These are phyloP conservation scores for Hylaeus volcanicus DNA, from an alignment of 1,140 invertebrate species.

Conservation along the genomic window DNA sequence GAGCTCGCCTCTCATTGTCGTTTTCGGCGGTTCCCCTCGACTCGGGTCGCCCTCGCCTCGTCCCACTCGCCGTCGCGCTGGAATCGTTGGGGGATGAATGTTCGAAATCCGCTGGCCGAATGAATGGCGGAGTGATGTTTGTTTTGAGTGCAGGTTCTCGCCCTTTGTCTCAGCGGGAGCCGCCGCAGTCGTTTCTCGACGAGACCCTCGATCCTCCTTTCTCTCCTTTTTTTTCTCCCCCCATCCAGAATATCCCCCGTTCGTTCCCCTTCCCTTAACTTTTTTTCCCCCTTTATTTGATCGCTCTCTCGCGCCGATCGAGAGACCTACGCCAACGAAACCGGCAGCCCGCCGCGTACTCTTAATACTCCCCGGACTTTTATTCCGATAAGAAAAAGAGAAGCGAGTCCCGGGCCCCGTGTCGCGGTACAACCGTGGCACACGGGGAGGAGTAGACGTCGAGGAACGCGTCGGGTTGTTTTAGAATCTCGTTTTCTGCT, in stretches of 20 bases:
- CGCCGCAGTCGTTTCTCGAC: slow-evolving; percentile 59
- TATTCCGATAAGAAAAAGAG: slow-evolving; percentile 42
- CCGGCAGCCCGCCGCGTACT: background rate
- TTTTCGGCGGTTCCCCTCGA: slow-evolving; percentile 33
- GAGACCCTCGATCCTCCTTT: background rate
- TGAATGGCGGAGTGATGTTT: slow-evolving; percentile 77
- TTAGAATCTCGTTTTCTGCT: slow-evolving; percentile 8
- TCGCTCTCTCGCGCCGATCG: slow-evolving; percentile 28
- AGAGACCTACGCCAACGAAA: slow-evolving; percentile 16
- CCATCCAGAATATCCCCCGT: background rate
- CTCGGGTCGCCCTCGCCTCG: slow-evolving; percentile 1
- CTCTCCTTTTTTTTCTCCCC: background rate
- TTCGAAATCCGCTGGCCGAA: slow-evolving; percentile 63
- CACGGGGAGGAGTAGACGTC: background rate
- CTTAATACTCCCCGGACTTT: slow-evolving; percentile 9
- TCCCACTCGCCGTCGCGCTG: background rate
- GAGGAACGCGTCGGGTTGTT: background rate
- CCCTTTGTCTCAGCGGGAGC: slow-evolving; percentile 73
- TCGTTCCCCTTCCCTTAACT: background rate
- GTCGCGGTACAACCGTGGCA: slow-evolving; percentile 17
- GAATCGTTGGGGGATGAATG: slow-evolving; percentile 61
- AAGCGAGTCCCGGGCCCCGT: slow-evolving; percentile 48
- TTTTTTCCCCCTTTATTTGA: slow-evolving; percentile 8
- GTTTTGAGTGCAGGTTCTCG: slow-evolving; percentile 78
- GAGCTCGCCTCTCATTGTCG: slow-evolving; percentile 68